Evolutionary conservation across 1,140 invertebrate species (phyloP).

Genomic region (Limonius californicus): DNA sequence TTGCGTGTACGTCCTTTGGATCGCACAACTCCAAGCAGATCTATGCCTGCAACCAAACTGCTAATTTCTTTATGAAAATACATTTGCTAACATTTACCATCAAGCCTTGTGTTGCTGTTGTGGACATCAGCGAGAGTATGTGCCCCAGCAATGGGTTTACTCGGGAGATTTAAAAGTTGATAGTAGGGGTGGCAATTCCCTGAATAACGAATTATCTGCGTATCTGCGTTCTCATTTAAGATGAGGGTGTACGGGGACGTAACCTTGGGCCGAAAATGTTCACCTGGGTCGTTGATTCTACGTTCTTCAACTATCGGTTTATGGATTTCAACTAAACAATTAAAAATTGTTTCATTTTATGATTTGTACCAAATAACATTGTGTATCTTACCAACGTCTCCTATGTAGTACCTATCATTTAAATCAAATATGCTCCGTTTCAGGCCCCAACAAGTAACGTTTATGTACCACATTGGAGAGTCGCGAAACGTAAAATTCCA

Average conservation of each 20-base stretch:
- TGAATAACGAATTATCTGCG: constrained; percentile 54
- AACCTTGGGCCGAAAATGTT: constrained; percentile 58
- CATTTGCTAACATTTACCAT: constrained; percentile 25
- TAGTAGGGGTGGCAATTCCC: constrained; percentile 51
- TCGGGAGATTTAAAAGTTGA: constrained; percentile 50
- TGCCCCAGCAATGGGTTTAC: constrained; percentile 54
- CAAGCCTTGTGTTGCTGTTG: constrained; percentile 28
- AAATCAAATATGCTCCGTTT: constrained; percentile 55
- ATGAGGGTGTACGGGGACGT: constrained; percentile 57
- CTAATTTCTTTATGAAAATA: constrained; percentile 24
- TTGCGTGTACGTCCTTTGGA: constrained; percentile 48
- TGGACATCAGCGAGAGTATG: constrained; percentile 52
- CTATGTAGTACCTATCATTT: constrained; percentile 57
- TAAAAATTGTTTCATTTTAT: no score
- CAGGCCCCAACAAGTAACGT: constrained; percentile 64
- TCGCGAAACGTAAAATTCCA: constrained; percentile 69
- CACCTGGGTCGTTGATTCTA: constrained; percentile 52
- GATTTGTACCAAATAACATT: constrained; percentile 52
- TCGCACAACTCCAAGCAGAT: constrained; percentile 53
- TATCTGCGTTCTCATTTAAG: constrained; percentile 54
- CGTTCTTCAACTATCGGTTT: constrained; percentile 54
- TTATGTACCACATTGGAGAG: constrained; percentile 62
- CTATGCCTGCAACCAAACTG: constrained; percentile 40
- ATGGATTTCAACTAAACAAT: no score
- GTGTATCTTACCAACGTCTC: constrained; percentile 56